Conservation (phyloP, 2,888 invertebrate genomes). For the Standfussiana lucernea region DNA sequence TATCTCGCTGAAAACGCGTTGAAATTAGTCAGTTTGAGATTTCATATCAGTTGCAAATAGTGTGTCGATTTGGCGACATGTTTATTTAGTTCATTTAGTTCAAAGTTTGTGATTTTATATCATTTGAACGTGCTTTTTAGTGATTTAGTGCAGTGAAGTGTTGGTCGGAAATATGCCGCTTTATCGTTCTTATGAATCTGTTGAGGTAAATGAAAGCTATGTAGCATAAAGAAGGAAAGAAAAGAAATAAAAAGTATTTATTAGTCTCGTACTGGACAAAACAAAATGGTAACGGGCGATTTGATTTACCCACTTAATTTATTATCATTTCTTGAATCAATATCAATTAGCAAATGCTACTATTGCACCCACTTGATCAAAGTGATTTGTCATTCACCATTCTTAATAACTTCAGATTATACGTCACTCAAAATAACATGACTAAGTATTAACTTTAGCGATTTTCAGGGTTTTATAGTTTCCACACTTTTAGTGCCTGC, state of each 20-base stretch:
- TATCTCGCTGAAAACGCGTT: slow-evolving; percentile 7
- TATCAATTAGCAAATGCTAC: slow-evolving; percentile 12
- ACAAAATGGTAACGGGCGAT: too few species aligned
- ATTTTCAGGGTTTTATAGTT: too few species aligned
- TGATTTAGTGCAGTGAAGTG: slow-evolving; percentile 4
- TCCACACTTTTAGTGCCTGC: too few species aligned
- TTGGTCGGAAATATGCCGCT: slow-evolving; percentile 16
- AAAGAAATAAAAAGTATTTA: too few species aligned
- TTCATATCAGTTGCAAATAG: slow-evolving; percentile 54
- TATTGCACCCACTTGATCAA: not conserved
- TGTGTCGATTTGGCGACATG: slow-evolving; percentile 39
- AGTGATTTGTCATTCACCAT: slow-evolving; percentile 20
- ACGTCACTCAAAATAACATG: too few species aligned
- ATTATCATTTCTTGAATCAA: slow-evolving; percentile 5
- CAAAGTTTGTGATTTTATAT: not conserved
- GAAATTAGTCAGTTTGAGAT: slow-evolving; percentile 43
- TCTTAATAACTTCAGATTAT: not conserved
- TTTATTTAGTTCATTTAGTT: not conserved
- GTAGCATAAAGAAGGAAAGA: too few species aligned
- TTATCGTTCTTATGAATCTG: slow-evolving; percentile 51
- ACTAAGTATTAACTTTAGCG: too few species aligned
- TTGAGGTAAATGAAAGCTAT: slow-evolving; percentile 52
- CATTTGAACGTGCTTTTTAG: not conserved
- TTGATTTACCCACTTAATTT: not conserved
- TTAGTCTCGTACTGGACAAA: too few species aligned